Evolutionary conservation across 2,888 invertebrate genomes (phyloP), one percentile per base, ranked within the genome.

Genomic region (Lissonota sp.): DNA sequence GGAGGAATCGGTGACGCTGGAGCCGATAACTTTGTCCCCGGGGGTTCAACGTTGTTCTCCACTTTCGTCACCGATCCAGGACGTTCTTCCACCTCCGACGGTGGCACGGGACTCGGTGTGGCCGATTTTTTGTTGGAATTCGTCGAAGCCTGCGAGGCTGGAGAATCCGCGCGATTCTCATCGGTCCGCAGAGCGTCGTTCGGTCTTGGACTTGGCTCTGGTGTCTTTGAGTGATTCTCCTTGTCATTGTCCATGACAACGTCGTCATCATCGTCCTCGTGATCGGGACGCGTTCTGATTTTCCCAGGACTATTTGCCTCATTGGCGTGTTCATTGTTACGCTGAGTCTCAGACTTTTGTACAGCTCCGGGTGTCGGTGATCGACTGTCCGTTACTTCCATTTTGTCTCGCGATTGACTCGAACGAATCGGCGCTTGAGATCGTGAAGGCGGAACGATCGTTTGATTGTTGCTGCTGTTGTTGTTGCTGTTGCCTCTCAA

Each of bases 221-320:
- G 8, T 8, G 82, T 66, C 57, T 72, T 79, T 8, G 53, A 39
- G 12, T 53, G 49, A 51, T 49, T 62, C 4, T 76, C 64, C n/a
- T 78, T 76, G 8, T 89, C 85, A 0, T 46, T 62, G 64, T 88
- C 87, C 82, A 88, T 86, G 10, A 88, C 86, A 1, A 88, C 90
- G 42, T 90, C 89, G 8, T 90, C 88, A 71, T 84, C 86, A 67
- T 90, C 89, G 40, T 88, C 88, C 26, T 88, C 87, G 7, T 87
- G 84, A 6, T 76, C 67, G 83, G 79, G 62, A 0, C 63, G 26
- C 0, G 74, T 44, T 80, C 51, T 84, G 60, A 44, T 70, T 26
- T 77, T 84, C 39, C 58, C 7, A 44, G 44, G 16, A 14, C 37
- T 42, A 1, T 64, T 72, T 0, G 77, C 71, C 37, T 71, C 76